Percentiles rank a stretch among this genome's conserved stretches.
Conservation (phyloP, 2,113 vertebrate species). For the Nothocercus julius region DNA sequence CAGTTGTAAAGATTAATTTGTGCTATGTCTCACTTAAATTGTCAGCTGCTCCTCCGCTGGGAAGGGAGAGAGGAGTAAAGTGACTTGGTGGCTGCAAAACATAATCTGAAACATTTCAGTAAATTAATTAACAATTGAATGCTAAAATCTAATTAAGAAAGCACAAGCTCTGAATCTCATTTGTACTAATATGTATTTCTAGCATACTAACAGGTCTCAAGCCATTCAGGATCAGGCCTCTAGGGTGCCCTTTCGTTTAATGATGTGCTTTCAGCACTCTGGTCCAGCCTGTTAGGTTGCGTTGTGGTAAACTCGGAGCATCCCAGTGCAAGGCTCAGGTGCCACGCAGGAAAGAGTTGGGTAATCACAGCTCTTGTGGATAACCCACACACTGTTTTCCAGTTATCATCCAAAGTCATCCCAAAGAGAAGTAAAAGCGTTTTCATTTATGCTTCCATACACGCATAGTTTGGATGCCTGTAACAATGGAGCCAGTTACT, state of each 20-base stretch:
- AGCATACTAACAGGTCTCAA: not conserved
- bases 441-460: not conserved
- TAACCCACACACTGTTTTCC: no score
- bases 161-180: not conserved
- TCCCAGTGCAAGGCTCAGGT: not conserved
- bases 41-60: not conserved
- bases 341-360: not conserved
- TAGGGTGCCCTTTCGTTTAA: rapidly evolving
- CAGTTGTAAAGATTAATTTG: not conserved
- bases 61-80: not conserved
- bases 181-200: not conserved
- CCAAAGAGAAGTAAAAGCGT: not conserved
- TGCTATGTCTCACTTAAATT: not conserved
- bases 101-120: not conserved
- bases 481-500: not conserved
- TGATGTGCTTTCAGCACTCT: rapidly evolving
- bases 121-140: not conserved
- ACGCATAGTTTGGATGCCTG: not conserved
- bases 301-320: not conserved
- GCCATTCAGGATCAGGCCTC: rapidly evolving
- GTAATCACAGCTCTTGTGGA: no score
- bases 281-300: not conserved
- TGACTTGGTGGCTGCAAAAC: not conserved
- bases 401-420: no score
- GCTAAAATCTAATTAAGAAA: not conserved